A percentile compares a stretch with the other conserved stretches of the same genome.
Evolutionary conservation across 2,113 vertebrate species (phyloP).

Genomic region (Chelonoidis abingdonii): DNA sequence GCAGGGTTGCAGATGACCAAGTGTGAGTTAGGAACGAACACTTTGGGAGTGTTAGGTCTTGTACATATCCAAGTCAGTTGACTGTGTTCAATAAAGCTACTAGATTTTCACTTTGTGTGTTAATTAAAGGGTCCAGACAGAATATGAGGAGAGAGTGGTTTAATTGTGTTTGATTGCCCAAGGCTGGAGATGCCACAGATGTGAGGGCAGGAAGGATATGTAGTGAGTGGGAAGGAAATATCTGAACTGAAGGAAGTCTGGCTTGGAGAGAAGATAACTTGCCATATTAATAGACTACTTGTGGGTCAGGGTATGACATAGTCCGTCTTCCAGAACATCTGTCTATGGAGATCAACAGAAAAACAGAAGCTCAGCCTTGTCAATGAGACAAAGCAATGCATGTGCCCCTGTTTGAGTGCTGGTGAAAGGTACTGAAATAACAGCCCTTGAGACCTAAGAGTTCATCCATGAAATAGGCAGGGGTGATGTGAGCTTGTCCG

Average conservation of each 20-base stretch:
- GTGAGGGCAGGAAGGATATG: neutral
- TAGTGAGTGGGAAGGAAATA: neutral
- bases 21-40: neutral
- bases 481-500: neutral
- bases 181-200: neutral
- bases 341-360: neutral
- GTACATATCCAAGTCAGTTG: neutral
- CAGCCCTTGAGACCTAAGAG: neutral
- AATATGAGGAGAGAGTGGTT: neutral
- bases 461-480: neutral
- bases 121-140: neutral
- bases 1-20: neutral
- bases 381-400: neutral
- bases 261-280: fast-evolving
- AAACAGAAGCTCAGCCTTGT: neutral
- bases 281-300: neutral
- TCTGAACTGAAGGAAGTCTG: neutral
- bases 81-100: neutral
- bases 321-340: neutral
- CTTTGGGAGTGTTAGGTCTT: neutral
- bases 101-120: neutral
- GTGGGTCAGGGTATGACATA: fast-evolving
- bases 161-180: neutral
- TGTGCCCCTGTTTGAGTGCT: neutral
- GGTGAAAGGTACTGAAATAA: neutral